A percentile compares a stretch with the other conserved stretches of the same genome.
Conservation (phyloP, 2,797 vertebrate genomes). For the Rhinophrynus dorsalis region DNA sequence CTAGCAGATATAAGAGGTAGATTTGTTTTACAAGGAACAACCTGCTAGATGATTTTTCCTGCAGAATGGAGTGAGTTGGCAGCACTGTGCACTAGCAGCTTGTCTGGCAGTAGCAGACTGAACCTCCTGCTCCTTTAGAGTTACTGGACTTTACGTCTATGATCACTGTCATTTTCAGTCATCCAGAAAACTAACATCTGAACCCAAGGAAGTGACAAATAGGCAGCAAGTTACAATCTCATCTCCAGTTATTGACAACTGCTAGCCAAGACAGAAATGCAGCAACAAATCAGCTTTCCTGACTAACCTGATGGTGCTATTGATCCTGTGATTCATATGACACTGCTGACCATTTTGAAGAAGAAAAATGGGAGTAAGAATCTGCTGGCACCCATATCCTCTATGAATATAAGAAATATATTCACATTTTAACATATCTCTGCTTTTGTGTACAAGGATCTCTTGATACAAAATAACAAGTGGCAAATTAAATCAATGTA, state of each 20-base stretch:
- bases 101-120: slow-evolving; percentile 35
- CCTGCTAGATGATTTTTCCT: slow-evolving; percentile 28
- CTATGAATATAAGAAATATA: neutral
- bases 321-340: slow-evolving; percentile 12
- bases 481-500: no score
- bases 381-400: neutral
- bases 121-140: slow-evolving; percentile 19
- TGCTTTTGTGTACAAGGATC: neutral
- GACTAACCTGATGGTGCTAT: slow-evolving; percentile 17
- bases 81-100: slow-evolving; percentile 13
- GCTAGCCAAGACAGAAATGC: slow-evolving; percentile 8
- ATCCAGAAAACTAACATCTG: slow-evolving; percentile 16
- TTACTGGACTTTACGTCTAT: slow-evolving; percentile 28
- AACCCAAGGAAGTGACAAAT: slow-evolving; percentile 2
- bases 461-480: no score
- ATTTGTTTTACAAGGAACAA: slow-evolving; percentile 26
- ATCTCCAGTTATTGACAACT: slow-evolving; percentile 20
- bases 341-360: slow-evolving; percentile 18
- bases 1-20: slow-evolving; percentile 12
- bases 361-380: slow-evolving; percentile 17
- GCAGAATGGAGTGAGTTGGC: slow-evolving; percentile 33
- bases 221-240: neutral
- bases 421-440: slow-evolving; percentile 5
- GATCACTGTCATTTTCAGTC: slow-evolving; percentile 26
- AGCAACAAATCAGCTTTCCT: slow-evolving; percentile 20